Evolutionary conservation across 2,888 invertebrate genomes (phyloP).

Genomic region (Hypselothyrea guttata): DNA sequence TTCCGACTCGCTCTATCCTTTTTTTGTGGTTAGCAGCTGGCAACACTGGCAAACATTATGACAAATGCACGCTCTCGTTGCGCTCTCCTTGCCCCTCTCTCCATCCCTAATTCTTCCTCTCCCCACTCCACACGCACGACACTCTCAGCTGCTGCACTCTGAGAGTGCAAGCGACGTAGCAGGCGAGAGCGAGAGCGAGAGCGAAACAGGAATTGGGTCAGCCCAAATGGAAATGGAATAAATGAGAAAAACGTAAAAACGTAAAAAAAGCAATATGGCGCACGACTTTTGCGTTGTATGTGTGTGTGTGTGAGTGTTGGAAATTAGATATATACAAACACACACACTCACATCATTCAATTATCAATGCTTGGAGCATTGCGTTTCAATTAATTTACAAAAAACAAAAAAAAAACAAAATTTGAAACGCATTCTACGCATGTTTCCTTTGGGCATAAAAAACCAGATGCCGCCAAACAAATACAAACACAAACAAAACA

Average conservation of each 20-base stretch:
- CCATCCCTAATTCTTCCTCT: constrained; percentile 9
- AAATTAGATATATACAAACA: background rate
- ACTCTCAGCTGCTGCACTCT: background rate
- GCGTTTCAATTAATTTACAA: constrained; percentile 72
- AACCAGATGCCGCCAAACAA: constrained; percentile 61
- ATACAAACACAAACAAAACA: constrained; percentile 25
- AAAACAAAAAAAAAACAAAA: too few species aligned
- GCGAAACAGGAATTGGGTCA: constrained; percentile 59
- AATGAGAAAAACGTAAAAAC: constrained; percentile 41
- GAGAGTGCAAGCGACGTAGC: constrained; percentile 2
- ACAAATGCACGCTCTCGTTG: constrained; percentile 31
- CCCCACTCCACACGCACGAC: constrained; percentile 43
- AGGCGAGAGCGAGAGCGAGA: constrained; percentile 26
- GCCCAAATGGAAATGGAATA: constrained; percentile 45
- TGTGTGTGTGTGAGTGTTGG: background rate
- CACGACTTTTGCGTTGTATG: constrained; percentile 34
- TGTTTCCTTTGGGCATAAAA: constrained; percentile 30
- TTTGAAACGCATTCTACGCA: constrained; percentile 71
- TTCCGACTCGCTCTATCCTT: too few species aligned
- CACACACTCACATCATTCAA: constrained; percentile 53
- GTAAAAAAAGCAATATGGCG: too few species aligned
- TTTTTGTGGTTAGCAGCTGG: too few species aligned
- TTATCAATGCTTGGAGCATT: constrained; percentile 71
- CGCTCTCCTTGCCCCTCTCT: constrained; percentile 8
- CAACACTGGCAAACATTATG: constrained; percentile 46